Evolutionary conservation across 1,140 invertebrate species (phyloP).

Genomic region (Contarinia nasturtii): DNA sequence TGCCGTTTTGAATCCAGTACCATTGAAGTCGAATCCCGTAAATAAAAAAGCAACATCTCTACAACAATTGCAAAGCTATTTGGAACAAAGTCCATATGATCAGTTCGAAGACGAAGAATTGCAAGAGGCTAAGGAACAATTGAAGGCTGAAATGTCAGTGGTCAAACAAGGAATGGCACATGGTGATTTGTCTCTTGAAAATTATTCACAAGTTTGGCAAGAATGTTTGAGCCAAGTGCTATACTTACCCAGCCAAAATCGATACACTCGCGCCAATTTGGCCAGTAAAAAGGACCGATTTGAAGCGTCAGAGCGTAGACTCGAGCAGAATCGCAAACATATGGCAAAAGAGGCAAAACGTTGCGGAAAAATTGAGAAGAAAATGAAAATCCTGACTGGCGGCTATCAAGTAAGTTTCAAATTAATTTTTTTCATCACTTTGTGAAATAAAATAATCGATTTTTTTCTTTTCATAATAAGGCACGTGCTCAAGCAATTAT

Average conservation of each 20-base stretch:
- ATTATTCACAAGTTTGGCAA: conserved; percentile 92
- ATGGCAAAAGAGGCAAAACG: conserved; percentile 92
- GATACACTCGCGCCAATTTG: conserved; percentile 83
- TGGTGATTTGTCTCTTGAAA: conserved; percentile 77
- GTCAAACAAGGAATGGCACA: conserved; percentile 89
- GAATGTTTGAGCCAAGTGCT: conserved; percentile 82
- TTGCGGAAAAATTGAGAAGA: conserved; percentile 95
- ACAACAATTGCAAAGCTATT: conserved; percentile 34
- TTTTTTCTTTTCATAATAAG: conserved; percentile 32
- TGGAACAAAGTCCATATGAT: conserved; percentile 73
- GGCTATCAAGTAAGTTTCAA: conserved; percentile 54
- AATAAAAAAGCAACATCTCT: conserved; percentile 12
- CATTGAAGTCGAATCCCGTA: conserved; percentile 15
- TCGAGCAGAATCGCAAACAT: conserved; percentile 82
- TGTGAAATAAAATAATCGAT: conserved; percentile 2
- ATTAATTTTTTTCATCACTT: conserved; percentile 4
- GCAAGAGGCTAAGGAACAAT: conserved; percentile 38
- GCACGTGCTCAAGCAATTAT: conserved; percentile 64
- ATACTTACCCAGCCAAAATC: conserved; percentile 70
- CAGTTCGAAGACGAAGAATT: conserved; percentile 53
- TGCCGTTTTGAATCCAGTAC: conserved; percentile 44
- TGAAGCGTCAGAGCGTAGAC: conserved; percentile 77
- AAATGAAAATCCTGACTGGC: conserved; percentile 81
- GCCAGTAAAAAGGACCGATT: conserved; percentile 90
- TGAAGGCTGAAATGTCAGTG: conserved; percentile 69